Evolutionary conservation across 2,888 invertebrate genomes (phyloP).

Genomic region (Chloroclystis v-ata): DNA sequence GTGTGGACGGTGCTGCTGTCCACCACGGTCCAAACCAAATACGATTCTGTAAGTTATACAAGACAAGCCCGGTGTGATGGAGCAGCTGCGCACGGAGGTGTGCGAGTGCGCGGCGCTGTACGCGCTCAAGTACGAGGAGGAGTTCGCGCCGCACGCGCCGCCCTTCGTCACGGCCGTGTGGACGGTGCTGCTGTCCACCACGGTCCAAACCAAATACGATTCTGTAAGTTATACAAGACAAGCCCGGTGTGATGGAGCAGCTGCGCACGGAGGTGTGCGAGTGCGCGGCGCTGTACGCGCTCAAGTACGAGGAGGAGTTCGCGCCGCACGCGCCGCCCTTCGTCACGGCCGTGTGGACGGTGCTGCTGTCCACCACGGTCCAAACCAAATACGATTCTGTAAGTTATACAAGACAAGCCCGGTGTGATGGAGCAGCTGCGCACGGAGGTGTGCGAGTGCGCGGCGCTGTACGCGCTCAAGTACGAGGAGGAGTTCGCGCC

Average conservation of each 20-base stretch:
- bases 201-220: constrained; percentile 92
- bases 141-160: constrained; percentile 92
- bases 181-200: constrained; percentile 91
- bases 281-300: no score
- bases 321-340: constrained; percentile 91
- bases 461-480: no score
- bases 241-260: no score
- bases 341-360: constrained; percentile 95
- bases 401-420: constrained; percentile 43
- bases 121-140: constrained; percentile 95
- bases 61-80: no score
- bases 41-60: constrained; percentile 85
- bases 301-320: constrained; percentile 96
- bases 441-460: no score
- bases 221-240: constrained; percentile 37
- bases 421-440: no score
- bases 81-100: no score
- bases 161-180: constrained; percentile 96
- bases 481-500: constrained; percentile 90
- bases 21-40: constrained; percentile 91
- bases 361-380: constrained; percentile 89
- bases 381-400: constrained; percentile 90
- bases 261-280: no score
- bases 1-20: constrained; percentile 94
- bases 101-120: no score